Conservation (phyloP, 2,888 invertebrate species). For the Eledona agricola region DNA sequence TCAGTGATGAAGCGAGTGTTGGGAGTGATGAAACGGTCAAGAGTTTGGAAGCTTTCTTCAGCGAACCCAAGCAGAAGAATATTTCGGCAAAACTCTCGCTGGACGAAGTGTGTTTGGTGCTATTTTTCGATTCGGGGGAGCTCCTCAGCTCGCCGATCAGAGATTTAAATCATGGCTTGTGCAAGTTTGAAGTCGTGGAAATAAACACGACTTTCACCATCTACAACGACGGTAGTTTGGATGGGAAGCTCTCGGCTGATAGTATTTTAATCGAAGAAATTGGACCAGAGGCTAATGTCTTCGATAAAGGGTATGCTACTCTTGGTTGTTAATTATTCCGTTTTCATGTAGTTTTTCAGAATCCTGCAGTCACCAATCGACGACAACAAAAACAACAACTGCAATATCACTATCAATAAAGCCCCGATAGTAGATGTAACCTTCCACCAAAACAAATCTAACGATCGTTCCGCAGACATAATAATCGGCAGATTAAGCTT, state of each 20-base stretch:
- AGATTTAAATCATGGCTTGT: constrained; percentile 75
- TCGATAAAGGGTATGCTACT: constrained; percentile 68
- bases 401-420: constrained; percentile 67
- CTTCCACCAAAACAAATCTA: constrained; percentile 70
- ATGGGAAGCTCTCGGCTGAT: constrained; percentile 75
- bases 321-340: neutral
- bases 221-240: constrained; percentile 74
- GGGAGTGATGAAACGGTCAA: constrained; percentile 63
- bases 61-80: constrained; percentile 72
- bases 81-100: constrained; percentile 69
- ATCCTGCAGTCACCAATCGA: constrained; percentile 75
- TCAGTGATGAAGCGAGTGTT: constrained; percentile 41
- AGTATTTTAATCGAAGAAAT: constrained; percentile 77
- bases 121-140: constrained; percentile 80
- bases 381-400: constrained; percentile 66
- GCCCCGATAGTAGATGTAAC: constrained; percentile 78
- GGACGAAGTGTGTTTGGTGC: constrained; percentile 75
- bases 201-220: constrained; percentile 70
- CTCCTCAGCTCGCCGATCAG: constrained; percentile 78
- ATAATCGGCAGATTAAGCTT: constrained; percentile 77
- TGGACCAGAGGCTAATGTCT: constrained; percentile 70
- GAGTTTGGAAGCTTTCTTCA: constrained; percentile 78
- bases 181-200: constrained; percentile 75
- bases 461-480: constrained; percentile 73
- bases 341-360: constrained; percentile 59